Evolutionary conservation across 2,888 invertebrate species (phyloP), one percentile per base, ranked within the genome.

Genomic region (Drosophila formosana): DNA sequence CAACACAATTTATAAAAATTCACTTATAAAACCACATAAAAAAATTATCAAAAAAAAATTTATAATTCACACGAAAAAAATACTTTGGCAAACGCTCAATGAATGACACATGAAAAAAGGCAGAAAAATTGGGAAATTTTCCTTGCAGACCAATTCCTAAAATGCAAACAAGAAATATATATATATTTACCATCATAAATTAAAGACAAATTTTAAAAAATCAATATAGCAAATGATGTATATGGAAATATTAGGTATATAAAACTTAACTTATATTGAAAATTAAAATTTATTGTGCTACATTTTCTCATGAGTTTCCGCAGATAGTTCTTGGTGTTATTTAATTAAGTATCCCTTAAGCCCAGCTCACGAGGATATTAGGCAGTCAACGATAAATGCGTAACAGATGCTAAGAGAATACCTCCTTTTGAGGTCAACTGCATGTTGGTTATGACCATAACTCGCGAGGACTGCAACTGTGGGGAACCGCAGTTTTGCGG

Each of bases 401-500:
- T 5, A 23, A 9, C 32, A 32, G 49, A 30, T 23, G 39, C 8
- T 30, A 23, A 41, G 9, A 11, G 53, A 30, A 43, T 39, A 8
- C 32, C n/a, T 8, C 4, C 13, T 23, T 46, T 8, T 34, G 34
- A 11, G 18, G 39, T 9, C 37, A 0, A 57, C 26, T 46, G 34
- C 34, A 32, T 13, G 34, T 26, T 46, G 32, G 8, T n/a, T 25
- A 4, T 8, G 32, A 32, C 43, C 11, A 43, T 39, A 56, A 18
- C 13, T 56, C 25, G 9, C 34, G 11, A 9, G 34, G 4, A 37
- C 26, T 57, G 46, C 13, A 26, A 37, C 13, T 47, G 37, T 18
- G 37, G 34, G 4, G 11, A 26, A 37, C 57, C 57, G 8, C 57
- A 47, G 37, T 47, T 47, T 37, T 57, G 57, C 46, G 46, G 46